A percentile compares a stretch with the other conserved stretches of the same genome.
phyloP scores from a whole-genome alignment of 1,140 invertebrate species.

The Conus ventricosus region DNA sequence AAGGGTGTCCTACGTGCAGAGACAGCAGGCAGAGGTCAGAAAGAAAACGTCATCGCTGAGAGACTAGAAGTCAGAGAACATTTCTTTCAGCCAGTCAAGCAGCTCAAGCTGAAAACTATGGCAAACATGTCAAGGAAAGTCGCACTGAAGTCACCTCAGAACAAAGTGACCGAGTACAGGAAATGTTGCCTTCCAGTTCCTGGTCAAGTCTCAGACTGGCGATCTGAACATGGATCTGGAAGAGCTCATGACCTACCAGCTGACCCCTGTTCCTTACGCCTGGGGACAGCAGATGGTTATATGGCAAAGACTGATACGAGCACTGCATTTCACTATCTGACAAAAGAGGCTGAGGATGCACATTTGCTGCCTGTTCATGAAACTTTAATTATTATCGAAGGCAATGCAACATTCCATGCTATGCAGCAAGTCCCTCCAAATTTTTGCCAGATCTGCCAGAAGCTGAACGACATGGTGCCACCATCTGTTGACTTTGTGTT shows the following conservation, averaged over 20 bases:
- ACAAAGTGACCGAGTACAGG: slow-evolving; percentile 39
- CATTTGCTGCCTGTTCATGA: slow-evolving; percentile 16
- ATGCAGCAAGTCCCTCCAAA: slow-evolving; percentile 27
- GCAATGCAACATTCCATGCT: slow-evolving; percentile 42
- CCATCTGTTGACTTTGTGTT: slow-evolving; percentile 28
- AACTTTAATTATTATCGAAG: slow-evolving; percentile 38
- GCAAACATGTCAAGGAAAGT: slow-evolving; percentile 40
- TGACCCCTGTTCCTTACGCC: slow-evolving; percentile 27
- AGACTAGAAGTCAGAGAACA: slow-evolving; percentile 39
- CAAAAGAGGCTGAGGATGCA: slow-evolving; percentile 26
- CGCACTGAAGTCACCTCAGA: slow-evolving; percentile 29
- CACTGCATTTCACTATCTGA: slow-evolving; percentile 36
- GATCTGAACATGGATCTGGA: too few relatives aligned
- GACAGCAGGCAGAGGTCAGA: slow-evolving; percentile 18
- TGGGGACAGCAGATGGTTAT: slow-evolving; percentile 37
- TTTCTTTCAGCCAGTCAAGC: slow-evolving; percentile 54
- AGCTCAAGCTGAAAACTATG: slow-evolving; percentile 48
- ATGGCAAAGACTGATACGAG: slow-evolving; percentile 43
- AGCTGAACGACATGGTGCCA: slow-evolving; percentile 37
- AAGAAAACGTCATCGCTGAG: slow-evolving; percentile 42
- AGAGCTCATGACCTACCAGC: too few relatives aligned
- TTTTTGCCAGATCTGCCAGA: slow-evolving; percentile 31
- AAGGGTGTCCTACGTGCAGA: background rate
- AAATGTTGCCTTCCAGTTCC: too few relatives aligned
- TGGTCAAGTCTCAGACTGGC: too few relatives aligned